Evolutionary conservation across 2,888 invertebrate genomes (phyloP).

Genomic region (Macrosoma leucophasiata): DNA sequence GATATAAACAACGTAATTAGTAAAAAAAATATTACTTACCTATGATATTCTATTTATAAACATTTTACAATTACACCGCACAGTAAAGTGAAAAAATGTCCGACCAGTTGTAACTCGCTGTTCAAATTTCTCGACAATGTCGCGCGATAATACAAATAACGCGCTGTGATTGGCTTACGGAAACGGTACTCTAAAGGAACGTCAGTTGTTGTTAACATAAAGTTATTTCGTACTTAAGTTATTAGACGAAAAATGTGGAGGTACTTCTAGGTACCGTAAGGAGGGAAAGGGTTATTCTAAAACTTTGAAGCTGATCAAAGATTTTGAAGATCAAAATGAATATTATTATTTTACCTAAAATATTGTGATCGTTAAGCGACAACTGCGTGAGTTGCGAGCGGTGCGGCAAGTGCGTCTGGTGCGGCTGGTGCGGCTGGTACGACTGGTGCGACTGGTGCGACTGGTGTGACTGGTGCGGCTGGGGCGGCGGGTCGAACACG

Average conservation of each 20-base stretch:
- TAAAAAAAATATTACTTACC: conserved; percentile 12
- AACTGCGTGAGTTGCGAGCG: too few species aligned
- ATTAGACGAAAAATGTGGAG: conserved; percentile 13
- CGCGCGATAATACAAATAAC: neutral
- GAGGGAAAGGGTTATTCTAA: conserved; percentile 15
- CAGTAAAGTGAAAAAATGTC: conserved; percentile 2
- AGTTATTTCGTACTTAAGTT: conserved; percentile 11
- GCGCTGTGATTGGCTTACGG: conserved; percentile 1
- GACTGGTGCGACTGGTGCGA: neutral
- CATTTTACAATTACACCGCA: conserved; percentile 4
- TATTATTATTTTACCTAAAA: too few species aligned
- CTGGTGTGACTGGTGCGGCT: conserved; percentile 20
- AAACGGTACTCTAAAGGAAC: conserved; percentile 3
- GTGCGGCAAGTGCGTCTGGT: conserved; percentile 41
- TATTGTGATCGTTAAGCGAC: too few species aligned
- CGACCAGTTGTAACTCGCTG: conserved; percentile 5
- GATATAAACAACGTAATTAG: too few species aligned
- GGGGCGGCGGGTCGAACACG: conserved; percentile 69
- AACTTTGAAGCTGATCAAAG: too few species aligned
- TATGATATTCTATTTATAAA: conserved; percentile 13
- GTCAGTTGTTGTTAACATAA: conserved; percentile 8
- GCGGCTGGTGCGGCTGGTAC: conserved; percentile 29
- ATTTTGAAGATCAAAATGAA: too few species aligned
- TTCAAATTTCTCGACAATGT: too few species aligned
- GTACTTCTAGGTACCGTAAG: too few species aligned